Base-by-base conservation (phyloP, 2,113 vertebrate species). In the Strigops habroptila region DNA sequence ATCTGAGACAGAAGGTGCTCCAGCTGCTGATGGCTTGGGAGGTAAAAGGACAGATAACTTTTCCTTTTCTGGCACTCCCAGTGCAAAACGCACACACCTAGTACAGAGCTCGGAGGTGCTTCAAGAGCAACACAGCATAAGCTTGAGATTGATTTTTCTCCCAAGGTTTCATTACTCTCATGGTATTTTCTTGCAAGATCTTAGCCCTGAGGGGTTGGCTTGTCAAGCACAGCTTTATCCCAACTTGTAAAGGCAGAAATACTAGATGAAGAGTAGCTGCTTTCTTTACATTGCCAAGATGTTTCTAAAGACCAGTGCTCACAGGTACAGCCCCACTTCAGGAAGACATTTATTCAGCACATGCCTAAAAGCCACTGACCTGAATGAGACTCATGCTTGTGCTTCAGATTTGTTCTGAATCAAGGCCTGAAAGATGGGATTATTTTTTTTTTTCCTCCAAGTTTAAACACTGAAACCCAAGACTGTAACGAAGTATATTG, bases 381-480 rank as follows among this genome's bases (percentile, higher is more conserved):
- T 89, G 84, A 87, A 30, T 41, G 65, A 87, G 69, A 68, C 62
- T 63, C 48, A 2, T n/a, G 51, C 69, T 75, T 64, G 43, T 78
- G 77, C 89, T 85, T 81, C 46, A 41, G 80, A 62, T 88, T 77
- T 82, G 57, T 69, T 73, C 88, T 22, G 55, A 95, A 71, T 27
- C 73, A 14, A 65, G 70, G 67, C 59, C 86, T 91, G 63, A 73
- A 75, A 73, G 57, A 35, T 2, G 0, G 53, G 51, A 5, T 55
- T n/a, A n/a, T 10, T 68, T 90, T 90, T 85, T 74, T 81, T 82
- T 41, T 82, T 82, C 51, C 63, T 91, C 18, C n/a, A n/a, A n/a
- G 0, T 91, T 96, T 88, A 86, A 94, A 86, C 49, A 22, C 37
- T 76, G 90, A 95, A 95, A 95, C 70, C 84, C 13, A 82, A 92